These are phyloP conservation scores for Caenorhabditis japonica DNA, from an alignment of 2,888 invertebrate genomes.

Conservation along the genomic window DNA sequence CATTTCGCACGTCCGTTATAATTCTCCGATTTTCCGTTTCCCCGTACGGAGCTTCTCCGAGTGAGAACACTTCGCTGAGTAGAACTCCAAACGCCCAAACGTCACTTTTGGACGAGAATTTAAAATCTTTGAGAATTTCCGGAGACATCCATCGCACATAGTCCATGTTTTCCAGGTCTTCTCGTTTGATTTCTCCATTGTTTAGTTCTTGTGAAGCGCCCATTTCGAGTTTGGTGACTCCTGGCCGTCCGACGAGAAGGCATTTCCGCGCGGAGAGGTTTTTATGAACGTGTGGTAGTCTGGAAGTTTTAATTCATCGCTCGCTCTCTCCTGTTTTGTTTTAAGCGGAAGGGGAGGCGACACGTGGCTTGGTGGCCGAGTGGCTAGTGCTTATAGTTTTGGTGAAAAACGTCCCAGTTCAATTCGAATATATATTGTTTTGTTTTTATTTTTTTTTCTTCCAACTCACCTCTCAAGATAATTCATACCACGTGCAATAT, in stretches of 20 bases:
- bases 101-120: conserved; percentile 95
- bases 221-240: conserved; percentile 42
- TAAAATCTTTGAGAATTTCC: conserved; percentile 93
- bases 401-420: too few relatives aligned
- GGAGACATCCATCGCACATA: conserved; percentile 92
- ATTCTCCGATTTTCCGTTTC: conserved; percentile 84
- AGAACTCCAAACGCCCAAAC: conserved; percentile 86
- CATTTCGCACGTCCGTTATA: conserved; percentile 79
- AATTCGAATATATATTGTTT: too few relatives aligned
- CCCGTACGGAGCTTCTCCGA: conserved; percentile 96
- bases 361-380: too few relatives aligned
- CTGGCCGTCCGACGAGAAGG: conserved; percentile 10
- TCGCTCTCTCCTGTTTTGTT: too few relatives aligned
- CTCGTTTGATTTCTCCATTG: not conserved
- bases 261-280: conserved; percentile 38
- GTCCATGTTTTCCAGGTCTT: conserved; percentile 27
- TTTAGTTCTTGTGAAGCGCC: conserved; percentile 8
- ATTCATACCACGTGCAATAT: conserved; percentile 93
- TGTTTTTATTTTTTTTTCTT: too few relatives aligned
- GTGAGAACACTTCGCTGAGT: conserved; percentile 95
- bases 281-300: conserved; percentile 47
- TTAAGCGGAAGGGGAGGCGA: conserved; percentile 7
- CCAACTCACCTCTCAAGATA: conserved; percentile 93
- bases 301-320: too few relatives aligned
- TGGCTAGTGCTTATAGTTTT: too few relatives aligned